These are phyloP conservation scores for Alces alces DNA, from an alignment of 2,113 vertebrate species.

Conservation along the genomic window DNA sequence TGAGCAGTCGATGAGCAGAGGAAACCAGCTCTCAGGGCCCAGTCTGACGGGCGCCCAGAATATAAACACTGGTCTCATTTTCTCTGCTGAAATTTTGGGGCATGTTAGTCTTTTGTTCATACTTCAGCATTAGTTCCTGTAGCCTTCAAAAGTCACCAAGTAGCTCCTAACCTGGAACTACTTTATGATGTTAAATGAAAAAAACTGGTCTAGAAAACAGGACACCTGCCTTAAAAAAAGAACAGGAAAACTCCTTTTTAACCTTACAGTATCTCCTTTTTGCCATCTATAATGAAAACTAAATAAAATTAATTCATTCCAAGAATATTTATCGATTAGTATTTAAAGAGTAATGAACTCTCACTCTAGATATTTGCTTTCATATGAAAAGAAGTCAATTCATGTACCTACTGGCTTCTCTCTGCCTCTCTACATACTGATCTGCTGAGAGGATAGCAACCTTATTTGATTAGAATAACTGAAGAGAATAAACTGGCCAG, in stretches of 20 bases:
- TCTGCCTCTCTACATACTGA: background rate
- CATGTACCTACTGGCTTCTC: background rate
- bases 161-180: background rate
- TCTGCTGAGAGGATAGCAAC: background rate
- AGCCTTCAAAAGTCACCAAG: background rate
- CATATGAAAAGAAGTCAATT: background rate
- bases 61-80: background rate
- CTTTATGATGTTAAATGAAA: background rate
- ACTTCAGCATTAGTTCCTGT: background rate
- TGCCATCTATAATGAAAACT: background rate
- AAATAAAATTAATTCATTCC: background rate
- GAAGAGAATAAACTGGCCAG: background rate
- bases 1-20: background rate
- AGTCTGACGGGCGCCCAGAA: background rate
- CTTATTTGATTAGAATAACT: background rate
- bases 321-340: background rate
- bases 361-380: background rate
- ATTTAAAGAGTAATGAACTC: background rate
- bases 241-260: background rate
- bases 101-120: background rate
- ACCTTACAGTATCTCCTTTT: background rate
- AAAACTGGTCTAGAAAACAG: background rate
- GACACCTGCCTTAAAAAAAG: background rate
- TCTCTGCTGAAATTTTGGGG: background rate
- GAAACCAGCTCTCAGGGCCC: background rate